Evolutionary conservation across 2,797 vertebrate genomes (phyloP).

Genomic region (Falco biarmicus): DNA sequence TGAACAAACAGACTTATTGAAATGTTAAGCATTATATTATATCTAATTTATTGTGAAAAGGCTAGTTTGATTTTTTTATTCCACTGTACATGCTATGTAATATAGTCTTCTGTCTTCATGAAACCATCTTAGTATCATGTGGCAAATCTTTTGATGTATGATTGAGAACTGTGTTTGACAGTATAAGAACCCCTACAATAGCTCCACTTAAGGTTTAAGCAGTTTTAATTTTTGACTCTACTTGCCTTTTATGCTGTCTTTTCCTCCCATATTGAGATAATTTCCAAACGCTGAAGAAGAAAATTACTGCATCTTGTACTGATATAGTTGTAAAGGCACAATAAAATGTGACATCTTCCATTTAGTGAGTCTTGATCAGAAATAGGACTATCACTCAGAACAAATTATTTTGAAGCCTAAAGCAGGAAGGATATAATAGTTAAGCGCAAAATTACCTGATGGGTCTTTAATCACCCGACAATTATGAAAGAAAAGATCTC

Average conservation of each 20-base stretch:
- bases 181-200: neutral
- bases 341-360: conserved; percentile 40
- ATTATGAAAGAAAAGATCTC: conserved; percentile 27
- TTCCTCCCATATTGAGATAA: conserved; percentile 8
- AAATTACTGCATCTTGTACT: conserved; percentile 22
- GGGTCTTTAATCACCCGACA: conserved; percentile 35
- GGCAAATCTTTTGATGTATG: neutral
- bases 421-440: conserved; percentile 21
- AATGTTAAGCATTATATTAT: neutral
- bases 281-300: neutral
- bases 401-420: conserved; percentile 52
- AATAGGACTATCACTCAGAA: conserved; percentile 38
- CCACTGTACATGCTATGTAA: neutral
- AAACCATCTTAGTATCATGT: neutral
- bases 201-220: neutral
- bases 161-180: neutral
- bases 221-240: neutral
- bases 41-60: neutral
- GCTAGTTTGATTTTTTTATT: neutral
- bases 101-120: neutral
- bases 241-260: neutral
- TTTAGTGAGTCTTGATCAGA: conserved; percentile 40
- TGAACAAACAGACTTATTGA: neutral
- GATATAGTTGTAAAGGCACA: conserved; percentile 25
- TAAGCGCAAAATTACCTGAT: conserved; percentile 40